phyloP scores from a whole-genome alignment of 2,888 invertebrate genomes.

The Pharmacophagus antenor region DNA sequence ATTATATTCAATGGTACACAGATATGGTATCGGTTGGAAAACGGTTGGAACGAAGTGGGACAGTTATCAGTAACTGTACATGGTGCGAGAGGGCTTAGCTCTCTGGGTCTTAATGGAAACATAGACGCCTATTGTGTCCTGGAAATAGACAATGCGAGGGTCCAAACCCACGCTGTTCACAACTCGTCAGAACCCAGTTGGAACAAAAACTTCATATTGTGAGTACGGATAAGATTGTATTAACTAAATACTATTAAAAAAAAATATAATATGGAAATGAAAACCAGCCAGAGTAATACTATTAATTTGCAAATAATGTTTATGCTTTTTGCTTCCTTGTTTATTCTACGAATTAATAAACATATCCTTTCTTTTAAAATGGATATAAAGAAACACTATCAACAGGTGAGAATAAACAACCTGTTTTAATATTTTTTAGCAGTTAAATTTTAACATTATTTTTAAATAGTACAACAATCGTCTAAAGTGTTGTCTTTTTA shows the following conservation, averaged over 20 bases:
- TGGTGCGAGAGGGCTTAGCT: conserved; percentile 59
- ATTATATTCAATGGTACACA: conserved; percentile 35
- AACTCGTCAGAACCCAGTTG: conserved; percentile 64
- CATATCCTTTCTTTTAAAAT: not conserved
- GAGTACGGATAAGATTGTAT: conserved; percentile 41
- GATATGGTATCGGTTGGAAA: conserved; percentile 67
- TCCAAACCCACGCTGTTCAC: conserved; percentile 65
- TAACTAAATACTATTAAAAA: not conserved
- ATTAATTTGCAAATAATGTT: not conserved
- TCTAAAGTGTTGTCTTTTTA: not conserved
- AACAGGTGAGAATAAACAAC: too few species aligned
- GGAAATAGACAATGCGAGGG: conserved; percentile 68
- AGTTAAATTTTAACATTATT: too few species aligned
- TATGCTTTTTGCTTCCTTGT: not conserved
- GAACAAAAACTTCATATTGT: conserved; percentile 71
- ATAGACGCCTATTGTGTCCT: conserved; percentile 69
- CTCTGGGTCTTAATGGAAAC: conserved; percentile 59
- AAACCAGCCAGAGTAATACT: not conserved
- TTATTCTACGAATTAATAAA: not conserved
- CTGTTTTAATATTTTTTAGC: too few species aligned
- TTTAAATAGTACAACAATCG: not conserved
- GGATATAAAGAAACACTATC: too few species aligned
- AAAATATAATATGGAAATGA: not conserved
- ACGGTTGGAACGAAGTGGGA: conserved; percentile 64
- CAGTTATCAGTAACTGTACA: conserved; percentile 65